These are phyloP conservation scores for Aleiodes sp. DNA, from an alignment of 1,140 invertebrate genomes.

Conservation along the genomic window DNA sequence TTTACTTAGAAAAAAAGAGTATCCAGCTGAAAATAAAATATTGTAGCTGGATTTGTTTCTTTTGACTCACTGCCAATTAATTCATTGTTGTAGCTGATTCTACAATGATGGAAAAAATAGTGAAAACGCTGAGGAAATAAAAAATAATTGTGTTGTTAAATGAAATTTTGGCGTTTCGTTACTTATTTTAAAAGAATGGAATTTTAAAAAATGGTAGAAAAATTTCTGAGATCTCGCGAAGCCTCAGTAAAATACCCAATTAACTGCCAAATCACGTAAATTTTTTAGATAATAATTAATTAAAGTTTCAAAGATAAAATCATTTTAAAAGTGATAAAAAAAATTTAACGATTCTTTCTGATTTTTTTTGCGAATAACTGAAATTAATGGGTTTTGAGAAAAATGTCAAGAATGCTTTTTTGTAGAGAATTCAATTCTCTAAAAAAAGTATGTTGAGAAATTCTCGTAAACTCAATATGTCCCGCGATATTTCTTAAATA, in stretches of 20 bases:
- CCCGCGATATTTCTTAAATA: too few species aligned
- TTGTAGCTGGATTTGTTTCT: too few species aligned
- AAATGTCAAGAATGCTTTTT: too few species aligned
- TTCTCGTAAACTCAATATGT: too few species aligned
- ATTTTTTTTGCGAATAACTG: too few species aligned
- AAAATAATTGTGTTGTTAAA: slow-evolving; percentile 38
- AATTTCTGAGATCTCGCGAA: slow-evolving; percentile 29
- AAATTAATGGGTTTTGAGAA: too few species aligned
- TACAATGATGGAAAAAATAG: slow-evolving; percentile 27
- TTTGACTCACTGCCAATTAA: slow-evolving; percentile 59
- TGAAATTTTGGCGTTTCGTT: slow-evolving; percentile 36
- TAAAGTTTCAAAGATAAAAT: too few species aligned
- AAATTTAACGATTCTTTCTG: too few species aligned
- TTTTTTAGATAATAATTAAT: not conserved
- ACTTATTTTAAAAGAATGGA: slow-evolving; percentile 35
- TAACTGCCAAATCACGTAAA: slow-evolving; percentile 43
- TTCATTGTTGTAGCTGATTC: slow-evolving; percentile 46
- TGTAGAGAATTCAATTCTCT: too few species aligned
- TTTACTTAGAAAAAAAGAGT: slow-evolving; percentile 28
- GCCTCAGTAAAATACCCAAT: slow-evolving; percentile 29
- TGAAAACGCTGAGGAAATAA: slow-evolving; percentile 15
- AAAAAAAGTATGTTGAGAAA: too few species aligned
- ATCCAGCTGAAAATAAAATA: slow-evolving; percentile 34
- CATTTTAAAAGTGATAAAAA: too few species aligned
- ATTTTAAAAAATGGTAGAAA: slow-evolving; percentile 4